These are phyloP conservation scores for Ceriagrion tenellum DNA, from an alignment of 2,888 invertebrate species.

Conservation along the genomic window DNA sequence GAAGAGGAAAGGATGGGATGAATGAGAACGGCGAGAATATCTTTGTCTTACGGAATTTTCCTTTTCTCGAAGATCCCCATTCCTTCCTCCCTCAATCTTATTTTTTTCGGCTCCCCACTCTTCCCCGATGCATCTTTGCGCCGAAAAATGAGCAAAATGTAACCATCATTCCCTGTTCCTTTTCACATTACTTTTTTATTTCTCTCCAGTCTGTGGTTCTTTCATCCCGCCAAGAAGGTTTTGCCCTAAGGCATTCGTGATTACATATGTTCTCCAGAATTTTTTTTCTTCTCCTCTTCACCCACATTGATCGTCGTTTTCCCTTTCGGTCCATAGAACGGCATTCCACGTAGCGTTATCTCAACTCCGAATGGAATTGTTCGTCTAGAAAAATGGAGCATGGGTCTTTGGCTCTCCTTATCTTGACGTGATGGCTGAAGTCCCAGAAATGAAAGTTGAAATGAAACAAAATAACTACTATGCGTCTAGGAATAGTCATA, in stretches of 20 bases:
- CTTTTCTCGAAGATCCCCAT: background rate
- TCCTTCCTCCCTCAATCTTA: background rate
- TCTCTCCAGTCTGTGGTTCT: background rate
- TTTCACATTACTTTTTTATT: background rate
- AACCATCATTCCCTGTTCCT: background rate
- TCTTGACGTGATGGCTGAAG: no score
- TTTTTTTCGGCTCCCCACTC: background rate
- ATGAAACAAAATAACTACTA: no score
- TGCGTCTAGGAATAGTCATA: no score
- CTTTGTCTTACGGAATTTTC: conserved; percentile 1
- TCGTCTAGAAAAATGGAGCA: background rate
- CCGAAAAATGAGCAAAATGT: background rate
- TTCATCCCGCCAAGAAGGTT: background rate
- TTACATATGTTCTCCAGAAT: background rate
- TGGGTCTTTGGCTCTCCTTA: no score
- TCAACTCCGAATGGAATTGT: background rate
- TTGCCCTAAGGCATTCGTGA: background rate
- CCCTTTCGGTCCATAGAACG: background rate
- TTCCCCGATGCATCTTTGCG: background rate
- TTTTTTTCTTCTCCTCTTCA: background rate
- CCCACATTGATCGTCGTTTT: background rate
- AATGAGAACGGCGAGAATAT: background rate
- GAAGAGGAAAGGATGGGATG: background rate
- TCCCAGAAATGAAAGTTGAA: no score
- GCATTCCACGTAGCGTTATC: background rate